Conservation (phyloP, 2,797 vertebrate species). For the Pyrocephalus nanus region DNA sequence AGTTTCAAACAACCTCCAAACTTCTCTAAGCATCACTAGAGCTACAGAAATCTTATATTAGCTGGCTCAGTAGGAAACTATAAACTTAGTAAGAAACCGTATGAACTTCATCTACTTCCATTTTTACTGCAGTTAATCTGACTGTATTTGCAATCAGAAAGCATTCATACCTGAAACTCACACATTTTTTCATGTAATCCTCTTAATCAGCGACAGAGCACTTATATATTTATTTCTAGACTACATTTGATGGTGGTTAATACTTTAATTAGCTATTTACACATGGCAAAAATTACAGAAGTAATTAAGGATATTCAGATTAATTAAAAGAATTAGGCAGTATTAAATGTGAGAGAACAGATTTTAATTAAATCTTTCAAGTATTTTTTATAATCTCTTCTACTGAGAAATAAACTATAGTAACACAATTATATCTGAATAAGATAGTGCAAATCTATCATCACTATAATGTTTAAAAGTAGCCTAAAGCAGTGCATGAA, state of each 20-base stretch:
- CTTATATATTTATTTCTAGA: conserved; percentile 70
- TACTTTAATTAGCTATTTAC: conserved; percentile 76
- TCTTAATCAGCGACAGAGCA: conserved; percentile 54
- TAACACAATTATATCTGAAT: conserved; percentile 32
- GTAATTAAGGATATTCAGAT: conserved; percentile 71
- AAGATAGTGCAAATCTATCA: neutral
- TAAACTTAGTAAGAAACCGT: neutral
- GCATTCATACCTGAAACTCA: conserved; percentile 17
- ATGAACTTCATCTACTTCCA: neutral
- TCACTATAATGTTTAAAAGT: neutral
- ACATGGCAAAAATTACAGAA: conserved; percentile 71
- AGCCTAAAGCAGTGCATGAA: neutral
- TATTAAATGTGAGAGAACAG: conserved; percentile 70
- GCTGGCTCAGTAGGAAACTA: neutral
- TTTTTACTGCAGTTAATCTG: neutral
- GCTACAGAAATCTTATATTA: neutral
- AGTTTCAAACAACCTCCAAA: conserved; percentile 29
- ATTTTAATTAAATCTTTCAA: conserved; percentile 73
- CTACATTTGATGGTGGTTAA: conserved; percentile 59
- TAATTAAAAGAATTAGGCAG: conserved; percentile 74
- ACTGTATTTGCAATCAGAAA: conserved; percentile 1
- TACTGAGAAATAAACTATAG: conserved; percentile 37
- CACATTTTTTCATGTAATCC: conserved; percentile 56
- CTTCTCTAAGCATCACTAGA: neutral
- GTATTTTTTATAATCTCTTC: conserved; percentile 42